phyloP scores from a whole-genome alignment of 2,113 vertebrate genomes.

The Symphodus melops region DNA sequence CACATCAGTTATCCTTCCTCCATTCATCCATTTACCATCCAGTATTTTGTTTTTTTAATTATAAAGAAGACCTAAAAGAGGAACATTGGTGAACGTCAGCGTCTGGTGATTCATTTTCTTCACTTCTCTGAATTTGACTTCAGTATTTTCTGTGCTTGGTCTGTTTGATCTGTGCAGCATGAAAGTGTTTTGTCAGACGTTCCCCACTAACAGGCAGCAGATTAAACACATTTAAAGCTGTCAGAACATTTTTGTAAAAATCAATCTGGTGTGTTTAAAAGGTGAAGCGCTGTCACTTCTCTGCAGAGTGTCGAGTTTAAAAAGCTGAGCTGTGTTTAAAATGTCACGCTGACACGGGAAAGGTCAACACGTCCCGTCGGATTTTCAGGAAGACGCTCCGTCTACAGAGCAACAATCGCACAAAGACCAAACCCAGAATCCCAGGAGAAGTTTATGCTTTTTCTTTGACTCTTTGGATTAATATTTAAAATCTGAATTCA shows the following conservation, averaged over 20 bases:
- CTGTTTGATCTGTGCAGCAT: background rate
- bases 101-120: no score
- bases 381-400: background rate
- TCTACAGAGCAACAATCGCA: background rate
- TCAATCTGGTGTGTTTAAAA: slow-evolving; percentile 11
- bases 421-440: no score
- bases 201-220: background rate
- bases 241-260: slow-evolving; percentile 5
- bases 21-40: no score
- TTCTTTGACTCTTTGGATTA: no score
- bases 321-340: background rate
- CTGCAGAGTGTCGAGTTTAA: slow-evolving; percentile 5
- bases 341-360: background rate
- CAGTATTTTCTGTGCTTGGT: background rate
- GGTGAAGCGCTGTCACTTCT: slow-evolving; percentile 2
- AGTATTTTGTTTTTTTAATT: no score
- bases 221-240: slow-evolving; percentile 1
- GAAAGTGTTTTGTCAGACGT: background rate
- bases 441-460: no score
- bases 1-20: no score
- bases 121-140: background rate
- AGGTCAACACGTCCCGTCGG: slow-evolving; percentile 18
- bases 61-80: no score
- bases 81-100: no score
- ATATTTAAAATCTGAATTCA: no score